Base-by-base conservation (phyloP, 37 sponge, comb jelly and placozoan species). In the Chondrilla cf. caribensis region DNA sequence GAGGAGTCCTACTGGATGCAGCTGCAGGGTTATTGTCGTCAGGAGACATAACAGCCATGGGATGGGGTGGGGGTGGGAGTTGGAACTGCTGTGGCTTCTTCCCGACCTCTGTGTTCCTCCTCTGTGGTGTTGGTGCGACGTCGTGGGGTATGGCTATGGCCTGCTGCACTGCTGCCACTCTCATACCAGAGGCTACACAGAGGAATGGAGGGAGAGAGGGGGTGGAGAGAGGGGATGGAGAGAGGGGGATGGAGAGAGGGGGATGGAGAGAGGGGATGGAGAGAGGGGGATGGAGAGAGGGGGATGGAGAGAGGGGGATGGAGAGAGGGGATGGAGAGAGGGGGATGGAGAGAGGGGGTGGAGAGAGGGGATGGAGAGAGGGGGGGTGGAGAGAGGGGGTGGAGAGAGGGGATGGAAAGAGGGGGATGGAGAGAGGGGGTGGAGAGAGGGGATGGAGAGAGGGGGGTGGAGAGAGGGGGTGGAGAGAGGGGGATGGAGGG, bases 151-250 rank as follows among this genome's bases (percentile, higher is more conserved):
- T 79, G 17, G 54, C 58, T 2, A n/a, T 15, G 9, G 79, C 79
- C 25, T 54, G 54, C 35, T 58, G 79, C 1, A 79, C 79, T 55
- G 79, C 79, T 51, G 58, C 79, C 36, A 58, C 58, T 33, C 79
- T 54, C 18, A 26, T 26, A 24, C 25, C 79, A 29, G 79, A 32
- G 14, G 79, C 79, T 79, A 11, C 11, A 11, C 6, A 47, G 6
- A 11, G 11, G 51, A 11, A 47, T 6, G 6, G 51, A 47, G 11
- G 6, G 11, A 47, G 51, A 11, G 11, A 11, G 6, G 51, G 6
- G 51, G 51, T 15, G 15, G 76, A 18, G 76, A 14, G 67, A 25
- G 26, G 9, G 67, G 8, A 9, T 65, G 67, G 67, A 25, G 67
- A 25, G 67, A 25, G 67, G 14, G 67, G 14, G 67, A 25, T 18